Evolutionary conservation across 2,797 vertebrate genomes (phyloP).

Genomic region (Aulostomus chinensis): DNA sequence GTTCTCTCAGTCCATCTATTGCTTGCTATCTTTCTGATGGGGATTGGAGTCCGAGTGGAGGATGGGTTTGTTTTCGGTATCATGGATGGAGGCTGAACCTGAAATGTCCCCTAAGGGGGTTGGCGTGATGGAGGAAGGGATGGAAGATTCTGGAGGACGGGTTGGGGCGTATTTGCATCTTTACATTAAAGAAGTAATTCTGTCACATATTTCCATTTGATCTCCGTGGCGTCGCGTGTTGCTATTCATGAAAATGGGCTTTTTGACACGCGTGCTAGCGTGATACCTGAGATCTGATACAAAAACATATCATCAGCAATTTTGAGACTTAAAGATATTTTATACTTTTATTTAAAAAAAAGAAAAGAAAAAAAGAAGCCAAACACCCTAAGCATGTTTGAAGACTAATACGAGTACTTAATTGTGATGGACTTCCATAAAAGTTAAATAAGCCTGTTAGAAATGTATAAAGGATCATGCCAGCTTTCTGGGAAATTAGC

Average conservation of each 20-base stretch:
- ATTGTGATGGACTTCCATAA: no score
- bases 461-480: no score
- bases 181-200: constrained; percentile 17
- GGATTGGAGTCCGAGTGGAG: constrained; percentile 52
- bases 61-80: constrained; percentile 43
- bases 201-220: neutral
- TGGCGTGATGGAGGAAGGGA: constrained; percentile 30
- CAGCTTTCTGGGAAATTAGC: no score
- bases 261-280: no score
- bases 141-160: constrained; percentile 27
- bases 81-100: constrained; percentile 38
- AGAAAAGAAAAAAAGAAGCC: no score
- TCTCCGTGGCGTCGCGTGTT: neutral
- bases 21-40: constrained; percentile 40
- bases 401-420: no score
- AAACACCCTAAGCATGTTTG: no score
- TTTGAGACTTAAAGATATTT: no score
- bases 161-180: constrained; percentile 25
- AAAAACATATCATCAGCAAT: no score
- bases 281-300: neutral
- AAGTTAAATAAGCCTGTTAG: no score
- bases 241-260: no score
- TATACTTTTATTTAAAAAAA: no score
- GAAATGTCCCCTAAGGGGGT: constrained; percentile 55
- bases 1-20: constrained; percentile 30